Percentiles rank a stretch among this genome's conserved stretches.
Evolutionary conservation across 2,797 vertebrate genomes (phyloP).

Genomic region (Ceryle rudis): DNA sequence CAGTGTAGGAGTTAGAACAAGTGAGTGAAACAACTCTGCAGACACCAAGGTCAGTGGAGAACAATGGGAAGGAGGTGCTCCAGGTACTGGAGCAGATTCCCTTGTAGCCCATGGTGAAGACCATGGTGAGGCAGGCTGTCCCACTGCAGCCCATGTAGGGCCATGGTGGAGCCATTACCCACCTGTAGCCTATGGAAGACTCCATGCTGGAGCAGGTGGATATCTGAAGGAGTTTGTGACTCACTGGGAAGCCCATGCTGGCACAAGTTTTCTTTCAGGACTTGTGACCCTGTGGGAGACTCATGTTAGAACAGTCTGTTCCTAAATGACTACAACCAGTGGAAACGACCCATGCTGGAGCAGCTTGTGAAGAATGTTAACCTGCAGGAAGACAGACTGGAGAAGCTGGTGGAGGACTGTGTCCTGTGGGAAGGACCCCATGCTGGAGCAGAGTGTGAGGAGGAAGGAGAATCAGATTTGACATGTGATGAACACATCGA

Average conservation of each 20-base stretch:
- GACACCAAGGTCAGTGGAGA: not conserved
- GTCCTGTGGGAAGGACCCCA: not conserved
- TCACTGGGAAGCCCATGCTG: not conserved
- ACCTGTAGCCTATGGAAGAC: not conserved
- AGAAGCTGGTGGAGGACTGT: not conserved
- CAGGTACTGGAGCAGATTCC: rapidly evolving
- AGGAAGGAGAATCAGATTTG: not conserved
- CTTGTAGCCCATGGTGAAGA: not conserved
- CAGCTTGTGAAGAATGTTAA: too few relatives aligned
- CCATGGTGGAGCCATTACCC: not conserved
- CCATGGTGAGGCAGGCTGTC: not conserved
- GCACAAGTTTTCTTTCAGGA: not conserved
- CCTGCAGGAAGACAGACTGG: not conserved
- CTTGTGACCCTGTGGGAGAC: not conserved
- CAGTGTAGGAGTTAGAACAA: not conserved
- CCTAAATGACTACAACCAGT: not conserved
- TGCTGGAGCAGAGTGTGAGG: rapidly evolving
- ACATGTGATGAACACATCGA: rapidly evolving
- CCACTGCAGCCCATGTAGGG: not conserved
- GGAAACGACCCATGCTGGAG: not conserved
- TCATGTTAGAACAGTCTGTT: not conserved
- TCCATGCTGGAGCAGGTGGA: not conserved
- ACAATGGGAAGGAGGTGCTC: not conserved
- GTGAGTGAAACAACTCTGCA: not conserved
- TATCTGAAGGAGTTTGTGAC: not conserved